A percentile compares a stretch with the other conserved stretches of the same genome.
These are phyloP conservation scores for Stylophora pistillata DNA, from an alignment of 64 coral and sea anemone genomes.

Conservation along the genomic window DNA sequence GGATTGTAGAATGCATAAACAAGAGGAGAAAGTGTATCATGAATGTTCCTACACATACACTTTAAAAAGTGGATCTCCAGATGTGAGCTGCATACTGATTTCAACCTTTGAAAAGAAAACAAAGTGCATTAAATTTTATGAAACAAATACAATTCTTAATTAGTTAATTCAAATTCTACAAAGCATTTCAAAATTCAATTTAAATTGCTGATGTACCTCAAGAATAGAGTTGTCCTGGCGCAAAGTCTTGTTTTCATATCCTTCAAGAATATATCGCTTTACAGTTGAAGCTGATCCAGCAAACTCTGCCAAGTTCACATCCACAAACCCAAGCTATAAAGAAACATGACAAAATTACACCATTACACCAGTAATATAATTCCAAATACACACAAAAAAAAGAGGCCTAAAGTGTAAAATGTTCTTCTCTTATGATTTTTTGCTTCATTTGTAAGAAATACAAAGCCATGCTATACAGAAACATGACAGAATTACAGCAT, in stretches of 20 bases:
- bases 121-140: not conserved
- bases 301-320: slow-evolving; percentile 93
- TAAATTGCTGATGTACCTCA: slow-evolving; percentile 52
- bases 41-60: slow-evolving; percentile 71
- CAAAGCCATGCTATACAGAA: no score
- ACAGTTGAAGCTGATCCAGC: slow-evolving; percentile 81
- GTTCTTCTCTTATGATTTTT: no score
- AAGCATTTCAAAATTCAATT: not conserved
- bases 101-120: slow-evolving; percentile 48
- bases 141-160: not conserved
- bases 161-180: not conserved
- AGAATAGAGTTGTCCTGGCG: slow-evolving; percentile 98
- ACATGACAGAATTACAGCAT: no score
- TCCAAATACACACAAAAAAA: no score
- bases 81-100: slow-evolving; percentile 85
- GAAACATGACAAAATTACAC: not conserved
- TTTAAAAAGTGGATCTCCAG: slow-evolving; percentile 97
- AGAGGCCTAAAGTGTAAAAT: no score
- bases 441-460: no score
- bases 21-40: not conserved
- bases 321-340: slow-evolving; percentile 90
- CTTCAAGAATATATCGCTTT: slow-evolving; percentile 90
- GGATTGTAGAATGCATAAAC: not conserved
- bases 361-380: no score
- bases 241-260: slow-evolving; percentile 86